These are phyloP conservation scores for Glaucidium brasilianum DNA, from an alignment of 2,113 vertebrate genomes.

Conservation along the genomic window DNA sequence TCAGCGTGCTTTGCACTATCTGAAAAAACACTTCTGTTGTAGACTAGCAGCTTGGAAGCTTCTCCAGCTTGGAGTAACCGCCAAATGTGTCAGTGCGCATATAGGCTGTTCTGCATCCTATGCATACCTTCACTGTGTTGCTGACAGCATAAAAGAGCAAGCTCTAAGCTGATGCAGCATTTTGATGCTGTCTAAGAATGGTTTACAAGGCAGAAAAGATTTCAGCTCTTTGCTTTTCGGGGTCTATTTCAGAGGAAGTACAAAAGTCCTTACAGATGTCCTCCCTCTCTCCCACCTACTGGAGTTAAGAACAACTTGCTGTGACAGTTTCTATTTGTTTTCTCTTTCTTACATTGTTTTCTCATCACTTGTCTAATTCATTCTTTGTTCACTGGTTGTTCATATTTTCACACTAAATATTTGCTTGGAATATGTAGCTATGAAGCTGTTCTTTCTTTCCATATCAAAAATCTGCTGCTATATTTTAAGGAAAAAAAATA, in stretches of 20 bases:
- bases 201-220: neutral
- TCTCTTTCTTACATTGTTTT: neutral
- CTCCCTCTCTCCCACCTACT: neutral
- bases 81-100: fast-evolving
- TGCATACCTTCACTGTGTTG: neutral
- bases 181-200: neutral
- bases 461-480: neutral
- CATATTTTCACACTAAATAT: neutral
- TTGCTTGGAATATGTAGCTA: neutral
- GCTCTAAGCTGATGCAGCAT: neutral
- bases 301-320: neutral
- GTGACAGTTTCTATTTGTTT: neutral
- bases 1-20: neutral
- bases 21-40: neutral
- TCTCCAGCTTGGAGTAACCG: neutral
- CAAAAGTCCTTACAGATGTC: neutral
- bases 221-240: neutral
- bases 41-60: neutral
- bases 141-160: neutral
- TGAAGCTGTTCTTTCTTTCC: neutral
- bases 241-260: neutral
- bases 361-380: neutral
- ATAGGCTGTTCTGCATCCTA: neutral
- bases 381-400: neutral
- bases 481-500: neutral